A percentile compares a stretch with the other conserved stretches of the same genome.
phyloP scores from a whole-genome alignment of 2,797 vertebrate genomes.

The Adelosebastes latens region DNA sequence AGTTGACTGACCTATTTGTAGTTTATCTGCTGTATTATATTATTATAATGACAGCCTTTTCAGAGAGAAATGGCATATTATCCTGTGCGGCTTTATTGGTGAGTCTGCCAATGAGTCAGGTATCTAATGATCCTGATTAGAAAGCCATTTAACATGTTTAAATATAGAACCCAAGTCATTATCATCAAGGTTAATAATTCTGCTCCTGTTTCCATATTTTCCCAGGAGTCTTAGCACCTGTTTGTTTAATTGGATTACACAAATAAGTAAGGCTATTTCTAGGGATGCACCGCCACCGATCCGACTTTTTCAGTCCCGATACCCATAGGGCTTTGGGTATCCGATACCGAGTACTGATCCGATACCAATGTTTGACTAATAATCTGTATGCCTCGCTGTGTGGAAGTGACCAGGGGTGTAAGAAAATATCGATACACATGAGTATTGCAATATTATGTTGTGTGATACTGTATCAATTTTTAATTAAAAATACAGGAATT shows the following conservation, averaged over 20 bases:
- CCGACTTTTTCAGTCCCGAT: too few relatives aligned
- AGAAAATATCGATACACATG: too few relatives aligned
- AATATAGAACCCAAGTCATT: slow-evolving; percentile 31
- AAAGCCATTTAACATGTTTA: slow-evolving; percentile 28
- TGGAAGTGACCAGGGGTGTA: too few relatives aligned
- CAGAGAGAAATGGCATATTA: background rate
- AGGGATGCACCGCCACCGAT: background rate
- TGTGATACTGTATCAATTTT: too few relatives aligned
- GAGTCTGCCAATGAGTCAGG: slow-evolving; percentile 1
- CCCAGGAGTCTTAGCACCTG: slow-evolving; percentile 4
- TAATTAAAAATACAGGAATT: too few relatives aligned
- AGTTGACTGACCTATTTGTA: slow-evolving; percentile 39
- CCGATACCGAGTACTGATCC: too few relatives aligned
- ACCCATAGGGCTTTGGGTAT: too few relatives aligned
- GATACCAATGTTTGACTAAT: too few relatives aligned
- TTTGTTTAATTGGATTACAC: slow-evolving; percentile 6
- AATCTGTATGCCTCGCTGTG: too few relatives aligned
- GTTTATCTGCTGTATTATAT: slow-evolving; percentile 1
- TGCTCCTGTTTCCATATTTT: slow-evolving; percentile 18
- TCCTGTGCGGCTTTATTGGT: background rate
- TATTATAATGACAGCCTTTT: background rate
- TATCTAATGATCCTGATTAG: slow-evolving; percentile 32
- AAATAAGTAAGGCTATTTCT: slow-evolving; percentile 19
- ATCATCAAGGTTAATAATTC: slow-evolving; percentile 16
- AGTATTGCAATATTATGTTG: too few relatives aligned